Evolutionary conservation across 2,888 invertebrate genomes (phyloP).

Genomic region (Nymphalis c-album): DNA sequence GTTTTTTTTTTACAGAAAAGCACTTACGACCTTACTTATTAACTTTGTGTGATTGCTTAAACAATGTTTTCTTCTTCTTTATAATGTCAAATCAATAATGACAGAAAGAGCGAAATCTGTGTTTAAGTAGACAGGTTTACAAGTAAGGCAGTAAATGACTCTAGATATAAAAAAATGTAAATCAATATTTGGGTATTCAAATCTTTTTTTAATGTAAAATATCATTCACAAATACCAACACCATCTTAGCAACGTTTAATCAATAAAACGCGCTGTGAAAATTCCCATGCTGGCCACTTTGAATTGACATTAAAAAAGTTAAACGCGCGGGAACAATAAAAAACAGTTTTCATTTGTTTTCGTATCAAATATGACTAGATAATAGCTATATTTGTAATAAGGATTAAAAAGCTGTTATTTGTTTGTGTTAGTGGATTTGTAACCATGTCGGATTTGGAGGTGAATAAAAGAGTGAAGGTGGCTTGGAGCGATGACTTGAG

Average conservation of each 20-base stretch:
- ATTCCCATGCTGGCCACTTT: background rate
- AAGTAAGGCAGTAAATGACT: background rate
- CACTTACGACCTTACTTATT: no score
- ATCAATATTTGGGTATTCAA: no score
- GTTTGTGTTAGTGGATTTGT: background rate
- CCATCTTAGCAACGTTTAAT: slow-evolving; percentile 19
- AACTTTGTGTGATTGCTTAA: no score
- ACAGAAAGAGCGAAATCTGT: no score
- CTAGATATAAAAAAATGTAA: background rate
- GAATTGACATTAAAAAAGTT: background rate
- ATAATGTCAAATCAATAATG: no score
- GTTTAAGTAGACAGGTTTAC: no score
- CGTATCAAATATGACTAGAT: slow-evolving; percentile 8
- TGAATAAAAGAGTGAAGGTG: slow-evolving; percentile 56
- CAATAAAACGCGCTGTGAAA: slow-evolving; percentile 9
- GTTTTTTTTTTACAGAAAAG: background rate
- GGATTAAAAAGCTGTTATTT: background rate
- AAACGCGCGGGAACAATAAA: background rate
- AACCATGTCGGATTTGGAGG: slow-evolving; percentile 42
- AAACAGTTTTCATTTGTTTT: slow-evolving; percentile 41
- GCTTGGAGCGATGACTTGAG: slow-evolving; percentile 78
- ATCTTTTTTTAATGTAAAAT: no score
- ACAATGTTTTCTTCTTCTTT: no score
- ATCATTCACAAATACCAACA: background rate
- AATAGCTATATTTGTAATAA: background rate